phyloP scores from a whole-genome alignment of 2,113 vertebrate species.

The Mustela lutreola region DNA sequence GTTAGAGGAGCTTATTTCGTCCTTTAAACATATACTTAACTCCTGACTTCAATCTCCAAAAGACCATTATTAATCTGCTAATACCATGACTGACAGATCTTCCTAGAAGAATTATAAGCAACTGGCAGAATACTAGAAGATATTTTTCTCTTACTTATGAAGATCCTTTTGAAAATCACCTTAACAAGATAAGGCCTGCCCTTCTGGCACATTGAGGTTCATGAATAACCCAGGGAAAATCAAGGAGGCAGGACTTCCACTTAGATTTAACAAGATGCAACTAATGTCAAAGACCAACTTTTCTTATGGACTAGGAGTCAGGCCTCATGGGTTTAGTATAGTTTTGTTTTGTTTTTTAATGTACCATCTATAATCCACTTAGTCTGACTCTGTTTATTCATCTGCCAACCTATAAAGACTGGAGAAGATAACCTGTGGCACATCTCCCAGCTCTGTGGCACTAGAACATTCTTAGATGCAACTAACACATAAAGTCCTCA shows the following conservation, averaged over 20 bases:
- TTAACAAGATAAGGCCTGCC: background rate
- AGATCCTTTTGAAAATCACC: background rate
- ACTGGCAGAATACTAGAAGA: background rate
- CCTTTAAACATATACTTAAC: constrained; percentile 35
- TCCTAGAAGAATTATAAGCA: background rate
- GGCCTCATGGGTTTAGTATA: background rate
- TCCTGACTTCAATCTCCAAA: background rate
- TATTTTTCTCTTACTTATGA: background rate
- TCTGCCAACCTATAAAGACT: background rate
- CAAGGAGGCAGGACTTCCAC: background rate
- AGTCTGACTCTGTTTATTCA: background rate
- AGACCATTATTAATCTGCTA: constrained; percentile 30
- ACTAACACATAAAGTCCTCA: background rate
- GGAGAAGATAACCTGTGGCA: background rate
- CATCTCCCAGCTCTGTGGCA: background rate
- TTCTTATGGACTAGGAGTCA: background rate
- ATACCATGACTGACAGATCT: background rate
- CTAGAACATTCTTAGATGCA: background rate
- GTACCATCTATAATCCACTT: background rate
- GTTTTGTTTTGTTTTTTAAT: background rate
- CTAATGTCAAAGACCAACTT: background rate
- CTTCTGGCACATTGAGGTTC: background rate
- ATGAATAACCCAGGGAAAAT: background rate
- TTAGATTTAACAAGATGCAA: background rate
- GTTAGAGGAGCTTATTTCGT: background rate